Evolutionary conservation across 2,113 vertebrate genomes (phyloP), one percentile per base, ranked within the genome.

Genomic region (Pomatostomus ruficeps): DNA sequence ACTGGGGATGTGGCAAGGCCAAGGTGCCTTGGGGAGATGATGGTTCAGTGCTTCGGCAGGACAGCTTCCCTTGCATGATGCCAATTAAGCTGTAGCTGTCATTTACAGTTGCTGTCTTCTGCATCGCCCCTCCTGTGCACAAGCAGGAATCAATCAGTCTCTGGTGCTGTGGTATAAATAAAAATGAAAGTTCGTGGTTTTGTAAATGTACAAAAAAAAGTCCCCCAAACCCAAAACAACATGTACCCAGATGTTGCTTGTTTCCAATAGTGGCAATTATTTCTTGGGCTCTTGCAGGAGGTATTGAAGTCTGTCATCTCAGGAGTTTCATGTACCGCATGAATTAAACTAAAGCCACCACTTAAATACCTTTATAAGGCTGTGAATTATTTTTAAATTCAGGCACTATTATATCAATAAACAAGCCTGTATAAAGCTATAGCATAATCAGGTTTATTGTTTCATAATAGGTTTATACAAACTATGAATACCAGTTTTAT

Each of bases 401-500:
- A 86, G 57, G 62, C 45, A 83, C 29, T 75, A 81, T 74, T 72
- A 58, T 75, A 73, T 84, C 80, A 91, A 54, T 75, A 95, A 96
- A 80, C 55, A 95, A 87, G 76, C 36, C 46, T 73, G 35, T 77
- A 90, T 87, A 95, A 95, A 94, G 73, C 89, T 87, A 72, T 77
- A 85, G 48, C 66, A 5, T 92, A 94, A 95, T 96, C 86, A 84
- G 84, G 70, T 91, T 97, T 97, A 95, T 97, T 97, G 93, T 97
- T 97, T 97, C 65, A 67, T 95, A 97, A 98, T 97, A 97, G 98
- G 96, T 96, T 98, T 96, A 97, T 97, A 97, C 96, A 98, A 98
- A 98, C 99, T 98, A 98, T 96, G 96, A 97, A 97, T 98, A 97
- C 93, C 97, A 94, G 96, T 98, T 99, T 99, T 99, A 98, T 99